Conservation (phyloP, 2,888 invertebrate genomes). For the Metopia argyrocephala region DNA sequence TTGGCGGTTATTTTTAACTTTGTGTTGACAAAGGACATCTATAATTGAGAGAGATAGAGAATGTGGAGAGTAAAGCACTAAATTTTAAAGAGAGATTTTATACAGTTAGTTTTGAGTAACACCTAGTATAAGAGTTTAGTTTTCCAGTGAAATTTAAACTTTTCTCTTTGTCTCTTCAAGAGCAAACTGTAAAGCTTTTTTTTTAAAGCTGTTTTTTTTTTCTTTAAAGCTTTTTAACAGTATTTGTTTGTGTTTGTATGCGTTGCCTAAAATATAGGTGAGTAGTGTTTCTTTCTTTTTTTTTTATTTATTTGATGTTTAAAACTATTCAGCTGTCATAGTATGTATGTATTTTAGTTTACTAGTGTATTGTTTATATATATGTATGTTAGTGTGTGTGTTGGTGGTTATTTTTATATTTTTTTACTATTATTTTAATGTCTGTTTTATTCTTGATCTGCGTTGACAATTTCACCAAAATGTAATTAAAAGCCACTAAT, state of each 20-base stretch:
- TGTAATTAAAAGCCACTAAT: conserved; percentile 60
- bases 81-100: background rate
- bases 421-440: conserved; percentile 10
- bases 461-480: conserved; percentile 50
- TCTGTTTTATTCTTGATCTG: conserved; percentile 39
- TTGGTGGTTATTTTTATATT: background rate
- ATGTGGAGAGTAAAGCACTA: background rate
- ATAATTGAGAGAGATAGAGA: background rate
- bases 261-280: background rate
- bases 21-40: too few species aligned
- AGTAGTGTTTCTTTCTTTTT: background rate
- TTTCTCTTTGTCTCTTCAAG: background rate
- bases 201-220: too few species aligned
- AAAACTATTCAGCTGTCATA: conserved; percentile 17
- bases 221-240: background rate
- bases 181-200: background rate
- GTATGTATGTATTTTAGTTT: background rate
- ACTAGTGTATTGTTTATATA: too few species aligned
- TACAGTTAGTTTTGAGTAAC: too few species aligned
- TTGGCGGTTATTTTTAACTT: conserved; percentile 50
- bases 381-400: background rate
- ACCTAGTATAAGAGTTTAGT: conserved; percentile 43
- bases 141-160: background rate
- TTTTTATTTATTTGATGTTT: background rate
- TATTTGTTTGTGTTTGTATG: background rate